These are phyloP conservation scores for Nothoprocta perdicaria DNA, from an alignment of 2,113 vertebrate species.

Conservation along the genomic window DNA sequence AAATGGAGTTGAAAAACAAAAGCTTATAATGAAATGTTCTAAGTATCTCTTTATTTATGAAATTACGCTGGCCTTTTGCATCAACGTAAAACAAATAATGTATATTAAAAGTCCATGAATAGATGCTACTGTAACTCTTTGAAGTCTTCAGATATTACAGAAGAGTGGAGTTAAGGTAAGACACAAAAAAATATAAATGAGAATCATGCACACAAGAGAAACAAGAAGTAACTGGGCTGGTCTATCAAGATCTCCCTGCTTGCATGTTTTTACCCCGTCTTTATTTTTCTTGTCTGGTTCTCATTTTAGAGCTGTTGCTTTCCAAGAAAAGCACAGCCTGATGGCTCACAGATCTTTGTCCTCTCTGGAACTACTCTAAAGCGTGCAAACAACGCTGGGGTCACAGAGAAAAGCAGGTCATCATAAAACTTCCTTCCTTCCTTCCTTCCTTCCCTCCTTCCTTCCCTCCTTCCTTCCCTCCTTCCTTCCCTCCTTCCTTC, in stretches of 20 bases:
- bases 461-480: too few species aligned
- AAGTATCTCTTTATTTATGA: not conserved
- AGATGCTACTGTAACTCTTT: not conserved
- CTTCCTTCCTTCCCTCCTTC: too few species aligned
- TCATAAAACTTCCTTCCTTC: not conserved
- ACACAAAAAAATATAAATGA: not conserved
- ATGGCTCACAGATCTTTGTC: fast-evolving
- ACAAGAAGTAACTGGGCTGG: not conserved
- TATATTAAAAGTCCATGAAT: not conserved
- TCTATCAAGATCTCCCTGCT: not conserved
- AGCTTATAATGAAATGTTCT: not conserved
- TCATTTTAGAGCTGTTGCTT: not conserved
- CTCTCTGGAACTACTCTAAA: slow-evolving; percentile 26
- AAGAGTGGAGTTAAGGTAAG: not conserved
- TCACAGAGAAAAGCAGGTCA: slow-evolving; percentile 25
- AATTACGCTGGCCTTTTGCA: not conserved
- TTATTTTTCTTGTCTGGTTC: slow-evolving; percentile 51
- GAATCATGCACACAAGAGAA: slow-evolving; percentile 1
- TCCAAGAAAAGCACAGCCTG: slow-evolving; percentile 63
- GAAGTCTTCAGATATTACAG: not conserved
- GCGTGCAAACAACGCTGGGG: not conserved
- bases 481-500: too few species aligned
- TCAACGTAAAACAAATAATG: not conserved
- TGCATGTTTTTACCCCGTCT: not conserved
- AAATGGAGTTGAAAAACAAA: not conserved